phyloP scores from a whole-genome alignment of 2,797 vertebrate genomes.

The Galago senegalensis region DNA sequence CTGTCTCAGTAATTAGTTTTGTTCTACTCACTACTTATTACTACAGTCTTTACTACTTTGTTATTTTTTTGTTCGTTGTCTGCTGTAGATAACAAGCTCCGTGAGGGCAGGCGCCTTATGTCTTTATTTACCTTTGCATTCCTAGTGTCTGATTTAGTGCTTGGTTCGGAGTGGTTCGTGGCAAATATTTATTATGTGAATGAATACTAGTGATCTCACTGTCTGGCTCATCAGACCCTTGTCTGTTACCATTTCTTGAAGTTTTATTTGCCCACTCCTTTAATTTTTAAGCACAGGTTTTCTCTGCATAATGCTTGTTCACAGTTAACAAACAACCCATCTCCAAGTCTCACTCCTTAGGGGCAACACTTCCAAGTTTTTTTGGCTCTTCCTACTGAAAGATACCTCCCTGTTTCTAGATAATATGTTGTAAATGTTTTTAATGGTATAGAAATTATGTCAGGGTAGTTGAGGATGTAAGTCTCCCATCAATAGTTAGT shows the following conservation, averaged over 20 bases:
- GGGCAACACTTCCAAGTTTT: not conserved
- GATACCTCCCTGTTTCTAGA: not conserved
- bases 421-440: not conserved
- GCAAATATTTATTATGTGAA: not conserved
- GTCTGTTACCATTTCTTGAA: not conserved
- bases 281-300: constrained; percentile 27
- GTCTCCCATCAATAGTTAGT: not conserved
- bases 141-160: not conserved
- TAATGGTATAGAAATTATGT: not conserved
- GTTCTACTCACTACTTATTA: not conserved
- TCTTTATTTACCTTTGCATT: not conserved
- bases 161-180: not conserved
- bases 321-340: not conserved
- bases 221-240: not conserved
- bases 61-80: not conserved
- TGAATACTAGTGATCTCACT: not conserved
- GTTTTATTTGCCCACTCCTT: not conserved
- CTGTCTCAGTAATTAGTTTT: not conserved
- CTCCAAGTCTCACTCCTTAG: not conserved
- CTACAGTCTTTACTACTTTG: not conserved
- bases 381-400: not conserved
- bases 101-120: not conserved
- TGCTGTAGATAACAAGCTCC: not conserved
- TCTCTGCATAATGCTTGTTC: not conserved
- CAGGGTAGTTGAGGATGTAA: not conserved